Conservation (phyloP, 2,113 vertebrate genomes). For the Coryphaenoides rupestris region DNA sequence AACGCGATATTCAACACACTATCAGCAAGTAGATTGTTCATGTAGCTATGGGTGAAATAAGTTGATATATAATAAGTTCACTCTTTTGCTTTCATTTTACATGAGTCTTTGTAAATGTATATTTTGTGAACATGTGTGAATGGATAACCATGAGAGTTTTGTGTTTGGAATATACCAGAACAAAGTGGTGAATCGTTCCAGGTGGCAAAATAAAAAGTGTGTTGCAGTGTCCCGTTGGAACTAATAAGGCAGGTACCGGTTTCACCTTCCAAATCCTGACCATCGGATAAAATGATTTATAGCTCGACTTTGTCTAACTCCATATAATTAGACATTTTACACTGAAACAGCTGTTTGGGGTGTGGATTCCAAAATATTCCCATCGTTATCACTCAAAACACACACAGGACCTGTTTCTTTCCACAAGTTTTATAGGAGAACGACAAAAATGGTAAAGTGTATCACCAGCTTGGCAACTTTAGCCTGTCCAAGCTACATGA, state of each 20-base stretch:
- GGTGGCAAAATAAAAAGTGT: slow-evolving; percentile 67
- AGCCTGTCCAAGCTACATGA: too few relatives aligned
- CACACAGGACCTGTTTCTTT: slow-evolving; percentile 18
- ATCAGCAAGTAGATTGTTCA: slow-evolving; percentile 35
- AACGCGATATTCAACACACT: slow-evolving; percentile 14
- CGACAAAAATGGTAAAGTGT: too few relatives aligned
- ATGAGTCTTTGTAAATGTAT: slow-evolving; percentile 28
- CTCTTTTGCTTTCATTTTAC: too few relatives aligned
- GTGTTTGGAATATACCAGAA: slow-evolving; percentile 43
- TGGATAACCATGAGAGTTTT: slow-evolving; percentile 52
- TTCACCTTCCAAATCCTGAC: slow-evolving; percentile 71
- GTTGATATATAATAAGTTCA: too few relatives aligned
- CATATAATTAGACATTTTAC: slow-evolving; percentile 64
- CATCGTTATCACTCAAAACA: slow-evolving; percentile 31
- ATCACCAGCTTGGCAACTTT: too few relatives aligned
- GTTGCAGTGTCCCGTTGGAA: slow-evolving; percentile 70
- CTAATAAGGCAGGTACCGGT: slow-evolving; percentile 75
- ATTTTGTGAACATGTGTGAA: slow-evolving; percentile 31
- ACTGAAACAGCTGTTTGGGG: slow-evolving; percentile 53
- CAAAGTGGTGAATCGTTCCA: slow-evolving; percentile 72
- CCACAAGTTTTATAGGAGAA: neutral
- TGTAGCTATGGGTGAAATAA: too few relatives aligned
- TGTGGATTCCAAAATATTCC: slow-evolving; percentile 40
- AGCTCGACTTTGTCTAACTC: slow-evolving; percentile 62
- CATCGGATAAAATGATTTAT: slow-evolving; percentile 72